These are phyloP conservation scores for Tubulanus polymorphus DNA, from an alignment of 2,888 invertebrate genomes.

Conservation along the genomic window DNA sequence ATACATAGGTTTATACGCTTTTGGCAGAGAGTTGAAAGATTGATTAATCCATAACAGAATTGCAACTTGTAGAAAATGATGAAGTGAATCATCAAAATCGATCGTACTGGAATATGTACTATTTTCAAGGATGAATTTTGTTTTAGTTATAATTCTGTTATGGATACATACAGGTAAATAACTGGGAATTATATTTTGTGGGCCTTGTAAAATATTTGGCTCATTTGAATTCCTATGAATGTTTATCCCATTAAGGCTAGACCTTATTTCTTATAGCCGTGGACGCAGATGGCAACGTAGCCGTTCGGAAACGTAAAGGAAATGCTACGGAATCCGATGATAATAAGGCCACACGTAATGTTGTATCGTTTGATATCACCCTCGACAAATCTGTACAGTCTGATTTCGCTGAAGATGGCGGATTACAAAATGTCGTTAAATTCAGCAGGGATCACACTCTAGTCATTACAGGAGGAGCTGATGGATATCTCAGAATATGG, in stretches of 20 bases:
- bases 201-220: background rate
- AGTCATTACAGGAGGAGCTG: conserved; percentile 88
- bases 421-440: conserved; percentile 80
- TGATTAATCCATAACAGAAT: too few relatives aligned
- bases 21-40: too few relatives aligned
- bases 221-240: background rate
- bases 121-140: too few relatives aligned
- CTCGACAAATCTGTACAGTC: conserved; percentile 44
- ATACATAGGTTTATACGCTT: too few relatives aligned
- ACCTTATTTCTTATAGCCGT: background rate
- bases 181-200: background rate
- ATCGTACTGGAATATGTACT: too few relatives aligned
- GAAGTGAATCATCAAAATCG: too few relatives aligned
- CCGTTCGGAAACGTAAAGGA: conserved; percentile 25
- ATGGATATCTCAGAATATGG: conserved; percentile 84
- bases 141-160: too few relatives aligned
- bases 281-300: conserved; percentile 1
- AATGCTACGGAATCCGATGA: conserved; percentile 18
- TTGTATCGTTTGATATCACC: conserved; percentile 49
- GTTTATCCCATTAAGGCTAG: too few relatives aligned
- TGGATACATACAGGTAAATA: too few relatives aligned
- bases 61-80: too few relatives aligned
- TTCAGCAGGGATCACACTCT: conserved; percentile 72
- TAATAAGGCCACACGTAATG: conserved; percentile 28
- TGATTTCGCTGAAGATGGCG: conserved; percentile 62